Evolutionary conservation across 1,140 invertebrate species (phyloP).

Genomic region (Drosophila tani): DNA sequence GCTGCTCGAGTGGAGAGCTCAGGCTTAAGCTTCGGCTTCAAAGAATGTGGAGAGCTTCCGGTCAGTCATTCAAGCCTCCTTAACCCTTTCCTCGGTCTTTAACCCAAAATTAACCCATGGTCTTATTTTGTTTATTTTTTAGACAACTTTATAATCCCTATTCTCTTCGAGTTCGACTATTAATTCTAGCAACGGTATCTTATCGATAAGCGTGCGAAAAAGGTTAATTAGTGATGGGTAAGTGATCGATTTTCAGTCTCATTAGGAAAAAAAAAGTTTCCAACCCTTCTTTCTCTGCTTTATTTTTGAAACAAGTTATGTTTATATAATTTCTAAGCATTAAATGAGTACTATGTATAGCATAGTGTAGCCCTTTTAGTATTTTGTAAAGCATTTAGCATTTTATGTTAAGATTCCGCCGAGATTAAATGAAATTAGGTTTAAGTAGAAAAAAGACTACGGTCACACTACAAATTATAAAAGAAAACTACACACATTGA

Average conservation of each 20-base stretch:
- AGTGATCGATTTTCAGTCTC: neutral
- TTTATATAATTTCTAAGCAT: too few relatives aligned
- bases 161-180: neutral
- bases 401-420: too few relatives aligned
- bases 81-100: neutral
- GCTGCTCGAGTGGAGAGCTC: conserved; percentile 25
- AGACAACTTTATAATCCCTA: neutral
- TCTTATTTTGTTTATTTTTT: neutral
- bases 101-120: neutral
- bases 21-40: conserved; percentile 25
- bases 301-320: too few relatives aligned
- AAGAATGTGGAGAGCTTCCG: conserved; percentile 61
- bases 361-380: too few relatives aligned
- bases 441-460: too few relatives aligned
- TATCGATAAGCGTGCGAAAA: too few relatives aligned
- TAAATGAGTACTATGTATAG: too few relatives aligned
- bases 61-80: conserved; percentile 27
- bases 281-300: too few relatives aligned
- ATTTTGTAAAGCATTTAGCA: too few relatives aligned
- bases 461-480: too few relatives aligned
- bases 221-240: neutral
- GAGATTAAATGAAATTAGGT: too few relatives aligned
- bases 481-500: too few relatives aligned
- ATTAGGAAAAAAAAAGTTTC: neutral
- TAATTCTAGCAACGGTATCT: neutral